phyloP scores from a whole-genome alignment of 2,888 invertebrate genomes.

The Noctua fimbriata region DNA sequence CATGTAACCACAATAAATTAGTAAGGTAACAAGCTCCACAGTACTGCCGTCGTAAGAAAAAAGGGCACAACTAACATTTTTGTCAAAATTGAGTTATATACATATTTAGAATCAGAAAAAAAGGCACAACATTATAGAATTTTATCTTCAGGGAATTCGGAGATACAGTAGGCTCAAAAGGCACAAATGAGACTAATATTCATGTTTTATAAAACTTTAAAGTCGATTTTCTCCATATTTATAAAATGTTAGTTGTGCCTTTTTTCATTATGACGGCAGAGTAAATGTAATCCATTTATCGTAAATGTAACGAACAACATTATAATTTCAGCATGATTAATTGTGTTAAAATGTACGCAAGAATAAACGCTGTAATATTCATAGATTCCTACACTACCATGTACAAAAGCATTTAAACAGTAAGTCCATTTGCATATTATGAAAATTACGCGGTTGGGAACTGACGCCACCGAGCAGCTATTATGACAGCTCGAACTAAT shows the following conservation, averaged over 20 bases:
- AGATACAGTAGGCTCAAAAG: too few species aligned
- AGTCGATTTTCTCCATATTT: too few species aligned
- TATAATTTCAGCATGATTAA: conserved; percentile 34
- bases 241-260: too few species aligned
- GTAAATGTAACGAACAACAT: conserved; percentile 16
- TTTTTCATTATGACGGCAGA: too few species aligned
- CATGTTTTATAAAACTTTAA: too few species aligned
- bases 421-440: conserved; percentile 69
- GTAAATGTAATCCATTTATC: conserved; percentile 13
- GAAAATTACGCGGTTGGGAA: conserved; percentile 65
- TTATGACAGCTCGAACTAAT: conserved; percentile 74
- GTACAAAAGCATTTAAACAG: conserved; percentile 61
- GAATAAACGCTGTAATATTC: conserved; percentile 50
- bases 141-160: too few species aligned
- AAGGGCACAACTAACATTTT: too few species aligned
- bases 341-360: conserved; percentile 43
- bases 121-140: too few species aligned
- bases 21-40: conserved; percentile 5
- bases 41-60: too few species aligned
- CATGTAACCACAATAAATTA: conserved; percentile 16
- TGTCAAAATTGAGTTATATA: too few species aligned
- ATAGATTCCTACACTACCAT: conserved; percentile 48
- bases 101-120: too few species aligned
- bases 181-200: too few species aligned
- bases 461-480: conserved; percentile 54